Base-by-base conservation (phyloP, 2,888 invertebrate species). In the Lysandra bellargus region DNA sequence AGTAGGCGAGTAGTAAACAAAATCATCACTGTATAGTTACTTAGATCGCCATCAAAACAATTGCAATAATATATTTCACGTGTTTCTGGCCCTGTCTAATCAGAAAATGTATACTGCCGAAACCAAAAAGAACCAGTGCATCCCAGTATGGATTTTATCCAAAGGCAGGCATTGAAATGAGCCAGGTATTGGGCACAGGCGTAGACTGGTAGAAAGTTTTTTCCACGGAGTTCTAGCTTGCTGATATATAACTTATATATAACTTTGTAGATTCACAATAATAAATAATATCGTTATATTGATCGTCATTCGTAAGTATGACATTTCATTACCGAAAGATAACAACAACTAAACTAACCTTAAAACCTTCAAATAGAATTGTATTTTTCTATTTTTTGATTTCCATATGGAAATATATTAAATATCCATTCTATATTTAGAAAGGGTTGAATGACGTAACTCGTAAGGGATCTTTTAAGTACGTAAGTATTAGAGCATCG, bases 121-220 rank as follows among this genome's bases (percentile, higher is more conserved):
- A 33, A 2, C 69, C 33, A 69, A 69, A 69, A 37, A 14, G 33
- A 37, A 69, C 30, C 23, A 30, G 53, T 76, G 33, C 57, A 76
- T 57, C 53, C 57, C 33, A 30, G n/a, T 53, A 53, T 57, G 37
- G 30, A 49, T 81, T 81, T 82, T 80, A 81, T 79, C 80, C 57
- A 78, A 78, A 79, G 80, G 78, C 76, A 79, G n/a, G n/a, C n/a
- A n/a, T 69, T 37, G 64, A 64, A 64, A 64, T 64, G 64, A 30
- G 9, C 9, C 49, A 49, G 49, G 30, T 12, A 61, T 61, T 61
- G 23, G 23, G n/a, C 61, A 12, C 49, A 44, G 9, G 44, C 44
- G 2, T 44, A 49, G 61, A 23, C 61, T 23, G 61, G 9, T 23
- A 9, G 6, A n/a, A 61, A 6, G 23, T 7, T 23, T 6, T 57